Evolutionary conservation across 1,140 invertebrate species (phyloP), one percentile per base, ranked within the genome.

Genomic region (Nymphalis io): DNA sequence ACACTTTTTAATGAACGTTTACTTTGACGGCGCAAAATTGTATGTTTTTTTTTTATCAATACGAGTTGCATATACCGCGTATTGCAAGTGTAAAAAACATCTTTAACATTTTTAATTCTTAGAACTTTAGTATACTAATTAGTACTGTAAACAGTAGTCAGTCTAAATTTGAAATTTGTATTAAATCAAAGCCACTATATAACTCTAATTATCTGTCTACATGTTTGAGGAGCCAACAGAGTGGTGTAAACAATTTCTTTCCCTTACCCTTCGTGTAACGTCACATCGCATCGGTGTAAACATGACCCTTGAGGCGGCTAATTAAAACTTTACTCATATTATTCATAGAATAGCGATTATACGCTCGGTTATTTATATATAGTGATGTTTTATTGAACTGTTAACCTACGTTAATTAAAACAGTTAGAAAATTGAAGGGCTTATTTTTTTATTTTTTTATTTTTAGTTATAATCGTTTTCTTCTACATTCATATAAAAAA

Each of bases 261-360:
- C 57, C 42, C 60, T 2, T 68, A 63, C 65, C 57, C 60, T 59
- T 44, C 60, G 71, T 67, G 64, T 57, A 57, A 58, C 27, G 58
- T 58, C 60, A 38, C 60, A 70, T 42, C 13, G 51, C 60, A 70
- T 42, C 13, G 51, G 51, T 60, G 72, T 70, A 70, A 76, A 79
- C 69, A 76, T 65, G 69, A 65, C 76, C 68, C 72, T 74, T 63
- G 67, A 68, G 69, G 67, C 66, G 64, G 68, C 42, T 70, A 72
- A 79, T 79, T 79, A 79, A 74, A 68, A 70, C 60, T 60, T 44
- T n/a, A n/a, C 15, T 27, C 55, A 62, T 58, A 44, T 64, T 59
- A 46, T 59, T 57, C 15, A 10, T 48, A 57, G 59, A 63, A 40
- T 16, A 48, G 68, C 63, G 63, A 44, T 65, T 55, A 20, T 15